Conservation (phyloP, 2,113 vertebrate species). For the Heptranchias perlo region DNA sequence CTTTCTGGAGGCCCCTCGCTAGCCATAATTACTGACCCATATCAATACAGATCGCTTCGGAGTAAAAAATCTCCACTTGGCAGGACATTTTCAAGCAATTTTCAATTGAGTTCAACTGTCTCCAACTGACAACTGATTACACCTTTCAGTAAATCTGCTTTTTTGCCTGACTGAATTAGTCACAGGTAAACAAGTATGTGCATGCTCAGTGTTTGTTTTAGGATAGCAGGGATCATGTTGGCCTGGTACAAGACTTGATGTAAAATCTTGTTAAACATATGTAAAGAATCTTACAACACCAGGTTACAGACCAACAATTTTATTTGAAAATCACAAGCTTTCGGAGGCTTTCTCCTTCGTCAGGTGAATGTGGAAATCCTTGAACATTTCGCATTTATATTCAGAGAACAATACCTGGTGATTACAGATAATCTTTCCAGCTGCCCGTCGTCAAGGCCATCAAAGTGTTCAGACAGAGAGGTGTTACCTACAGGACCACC, state of each 20-base stretch:
- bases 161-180: not conserved
- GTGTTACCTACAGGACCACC: too few species aligned
- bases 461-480: too few species aligned
- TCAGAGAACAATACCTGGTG: too few species aligned
- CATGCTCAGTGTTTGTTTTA: not conserved
- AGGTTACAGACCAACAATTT: too few species aligned
- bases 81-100: not conserved
- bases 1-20: not conserved
- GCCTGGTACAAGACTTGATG: not conserved
- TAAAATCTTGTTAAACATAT: not conserved
- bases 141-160: constrained; percentile 3
- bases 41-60: not conserved
- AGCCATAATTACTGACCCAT: not conserved
- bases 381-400: too few species aligned
- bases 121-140: not conserved
- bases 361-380: too few species aligned
- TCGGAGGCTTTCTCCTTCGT: too few species aligned
- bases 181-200: not conserved
- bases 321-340: too few species aligned
- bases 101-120: not conserved
- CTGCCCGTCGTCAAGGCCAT: too few species aligned
- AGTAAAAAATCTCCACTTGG: not conserved
- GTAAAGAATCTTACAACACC: too few species aligned
- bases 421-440: too few species aligned
- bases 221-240: not conserved